Base-by-base conservation (phyloP, 2,113 vertebrate species). In the Kryptolebias marmoratus region DNA sequence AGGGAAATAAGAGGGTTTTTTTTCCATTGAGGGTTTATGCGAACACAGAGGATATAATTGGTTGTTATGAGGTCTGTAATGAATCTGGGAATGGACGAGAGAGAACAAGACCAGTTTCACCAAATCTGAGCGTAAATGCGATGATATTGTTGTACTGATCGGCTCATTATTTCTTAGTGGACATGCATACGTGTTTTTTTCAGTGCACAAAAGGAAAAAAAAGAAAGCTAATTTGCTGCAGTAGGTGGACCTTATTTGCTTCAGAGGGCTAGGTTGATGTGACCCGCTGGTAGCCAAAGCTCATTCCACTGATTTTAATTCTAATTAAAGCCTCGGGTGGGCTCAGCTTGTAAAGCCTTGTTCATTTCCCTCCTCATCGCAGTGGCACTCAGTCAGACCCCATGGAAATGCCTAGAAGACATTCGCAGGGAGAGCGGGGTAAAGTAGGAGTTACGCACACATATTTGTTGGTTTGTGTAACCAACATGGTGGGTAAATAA, bases 241-340 rank as follows among this genome's bases (percentile, higher is more conserved):
- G 59, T 22, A 68, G 32, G 64, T 53, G n/a, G 63, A 59, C 32
- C n/a, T 69, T 15, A 54, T 71, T 76, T 80, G 47, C 45, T 73
- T 55, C 48, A 49, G 10, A 56, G 68, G 65, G 50, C 61, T 58
- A 47, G 52, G 60, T 60, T 62, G 66, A 80, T 75, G n/a, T 64
- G 64, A 52, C 44, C 39, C n/a, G 31, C 56, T 68, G 45, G 66
- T 62, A 67, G 62, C 50, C 27, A 18, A 53, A 64, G 71, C 76
- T 75, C 64, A 72, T 80, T 79, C 66, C 64, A 66, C 22, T 80
- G 67, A 89, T 82, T 86, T 22, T 88, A 14, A 61, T 79, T 86
- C 59, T 88, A 85, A 90, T 91, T 87, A 91, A 89, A 87, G 83
- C 83, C 81, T 76, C 27, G 67, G 75, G 84, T 85, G 86, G 81